Evolutionary conservation across 2,113 vertebrate species (phyloP), one percentile per base, ranked within the genome.

Genomic region (Mastomys coucha): DNA sequence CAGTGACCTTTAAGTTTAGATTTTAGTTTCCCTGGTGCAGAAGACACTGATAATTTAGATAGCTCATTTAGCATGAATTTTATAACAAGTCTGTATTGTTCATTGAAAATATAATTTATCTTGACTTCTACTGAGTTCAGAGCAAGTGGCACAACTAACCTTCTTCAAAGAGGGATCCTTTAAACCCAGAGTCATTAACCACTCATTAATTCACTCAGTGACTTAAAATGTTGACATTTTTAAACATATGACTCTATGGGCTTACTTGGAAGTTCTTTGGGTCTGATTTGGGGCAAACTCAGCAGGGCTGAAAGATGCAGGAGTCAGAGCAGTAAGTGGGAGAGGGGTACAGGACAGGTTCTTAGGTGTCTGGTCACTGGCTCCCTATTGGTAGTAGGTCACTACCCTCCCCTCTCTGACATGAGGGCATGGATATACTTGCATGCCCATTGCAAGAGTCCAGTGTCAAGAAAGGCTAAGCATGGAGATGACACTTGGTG

Each of bases 31-130:
- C 69, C 67, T 60, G n/a, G 22, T 87, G 70, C 16, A 82, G 45
- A 96, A 58, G 7, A 26, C 4, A 90, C 80, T 75, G 20, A 84
- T 84, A 65, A 93, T 67, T 90, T 63, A 91, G 6, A n/a, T 45
- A 76, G 53, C 19, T n/a, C 56, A 88, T 84, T 88, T 63, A 87
- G 24, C 42, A 78, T 88, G 33, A 84, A 67, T 86, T 84, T 14
- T 17, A 78, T n/a, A 94, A 91, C 24, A 93, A 91, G 31, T 42
- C 1, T 73, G 6, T 73, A 53, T 89, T 91, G 95, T 87, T 88
- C 42, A 65, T 33, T 92, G 88, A 91, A 95, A 88, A 85, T 72
- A 17, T 69, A 26, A 84, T 33, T 86, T 86, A 80, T 24, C 24
- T 58, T 63, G 45, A 87, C 49, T 91, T 92, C 69, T 78, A 75